Conservation (phyloP, 2,113 vertebrate species). For the Myrmecophaga tridactyla region DNA sequence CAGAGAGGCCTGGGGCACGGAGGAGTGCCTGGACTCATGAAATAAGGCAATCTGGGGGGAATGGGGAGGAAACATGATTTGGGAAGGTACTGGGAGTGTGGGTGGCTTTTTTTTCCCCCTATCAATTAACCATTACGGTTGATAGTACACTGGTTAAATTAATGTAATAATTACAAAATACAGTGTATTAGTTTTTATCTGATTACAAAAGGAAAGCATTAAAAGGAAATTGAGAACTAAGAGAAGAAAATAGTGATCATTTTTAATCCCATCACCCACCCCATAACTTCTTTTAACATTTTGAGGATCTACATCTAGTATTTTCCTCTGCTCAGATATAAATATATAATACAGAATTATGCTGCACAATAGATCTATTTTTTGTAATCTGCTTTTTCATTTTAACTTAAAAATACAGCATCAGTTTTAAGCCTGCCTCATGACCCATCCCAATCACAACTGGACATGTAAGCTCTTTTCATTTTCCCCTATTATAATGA, state of each 20-base stretch:
- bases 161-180: slow-evolving; percentile 26
- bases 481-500: not conserved
- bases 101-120: not conserved
- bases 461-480: not conserved
- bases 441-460: not conserved
- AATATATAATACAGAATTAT: not conserved
- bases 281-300: slow-evolving; percentile 9
- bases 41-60: not conserved
- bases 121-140: slow-evolving; percentile 4
- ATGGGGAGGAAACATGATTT: not conserved
- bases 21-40: not conserved
- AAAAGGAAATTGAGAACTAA: not conserved
- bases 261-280: not conserved
- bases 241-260: not conserved
- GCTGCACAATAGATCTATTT: not conserved
- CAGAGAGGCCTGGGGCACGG: too few species aligned
- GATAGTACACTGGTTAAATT: not conserved
- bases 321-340: not conserved
- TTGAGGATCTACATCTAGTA: not conserved
- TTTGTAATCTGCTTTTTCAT: not conserved
- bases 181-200: not conserved
- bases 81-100: not conserved
- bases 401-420: slow-evolving; percentile 12
- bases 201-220: not conserved
- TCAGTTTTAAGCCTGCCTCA: not conserved